These are phyloP conservation scores for Ardeotis arabs DNA, from an alignment of 2,113 vertebrate genomes.

Conservation along the genomic window DNA sequence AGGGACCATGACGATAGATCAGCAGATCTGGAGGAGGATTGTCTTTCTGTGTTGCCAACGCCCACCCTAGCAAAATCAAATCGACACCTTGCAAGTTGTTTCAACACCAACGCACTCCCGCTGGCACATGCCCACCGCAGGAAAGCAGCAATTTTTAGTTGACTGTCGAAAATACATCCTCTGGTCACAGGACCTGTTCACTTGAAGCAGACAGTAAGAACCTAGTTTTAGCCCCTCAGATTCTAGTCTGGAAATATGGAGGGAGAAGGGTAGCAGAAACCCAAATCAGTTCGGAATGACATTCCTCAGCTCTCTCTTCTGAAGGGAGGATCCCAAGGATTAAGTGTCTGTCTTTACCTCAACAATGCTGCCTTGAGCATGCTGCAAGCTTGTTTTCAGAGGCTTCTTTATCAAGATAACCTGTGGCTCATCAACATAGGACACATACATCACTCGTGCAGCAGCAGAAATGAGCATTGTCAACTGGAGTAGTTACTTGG, in stretches of 20 bases:
- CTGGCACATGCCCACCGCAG: background rate
- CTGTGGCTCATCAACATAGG: conserved; percentile 80
- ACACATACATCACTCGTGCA: conserved; percentile 76
- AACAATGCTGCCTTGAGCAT: conserved; percentile 56
- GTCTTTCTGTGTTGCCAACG: conserved; percentile 44
- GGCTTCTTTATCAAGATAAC: conserved; percentile 76
- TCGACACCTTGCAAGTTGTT: conserved; percentile 18
- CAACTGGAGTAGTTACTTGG: background rate
- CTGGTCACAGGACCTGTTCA: background rate
- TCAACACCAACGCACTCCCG: background rate
- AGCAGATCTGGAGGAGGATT: conserved; percentile 64
- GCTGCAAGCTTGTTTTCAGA: conserved; percentile 76
- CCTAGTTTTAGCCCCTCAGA: background rate
- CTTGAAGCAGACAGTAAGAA: background rate
- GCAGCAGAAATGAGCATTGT: background rate
- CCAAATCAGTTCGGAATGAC: background rate
- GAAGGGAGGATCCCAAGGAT: background rate
- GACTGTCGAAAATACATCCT: background rate
- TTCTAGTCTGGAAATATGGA: conserved; percentile 39
- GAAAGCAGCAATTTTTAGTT: background rate
- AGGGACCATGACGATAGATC: conserved; percentile 39
- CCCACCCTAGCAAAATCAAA: background rate
- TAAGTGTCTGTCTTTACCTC: conserved; percentile 49
- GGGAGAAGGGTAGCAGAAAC: background rate
- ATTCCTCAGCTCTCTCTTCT: conserved; percentile 39